Base-by-base conservation (phyloP, 2,797 vertebrate species). In the Coregonus sp. region DNA sequence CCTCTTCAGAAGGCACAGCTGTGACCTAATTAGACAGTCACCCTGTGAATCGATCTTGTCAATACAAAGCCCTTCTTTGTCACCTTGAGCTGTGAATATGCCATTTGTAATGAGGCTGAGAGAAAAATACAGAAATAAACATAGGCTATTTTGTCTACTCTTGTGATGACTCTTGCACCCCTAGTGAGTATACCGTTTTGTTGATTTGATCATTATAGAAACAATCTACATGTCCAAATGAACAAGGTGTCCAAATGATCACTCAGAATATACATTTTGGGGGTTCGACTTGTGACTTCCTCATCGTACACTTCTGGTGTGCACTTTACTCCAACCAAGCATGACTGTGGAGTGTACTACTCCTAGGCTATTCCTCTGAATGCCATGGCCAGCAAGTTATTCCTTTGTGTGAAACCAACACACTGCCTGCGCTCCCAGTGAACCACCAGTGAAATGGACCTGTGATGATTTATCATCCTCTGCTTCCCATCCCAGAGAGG, bases 41-140 rank as follows among this genome's bases (percentile, higher is more conserved):
- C 72, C 70, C 74, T 47, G 50, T 76, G 82, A 87, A 86, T 89
- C 81, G 71, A 86, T 86, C 87, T 77, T 75, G 65, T 73, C 74
- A 65, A 80, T 79, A 89, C 80, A 86, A 75, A 82, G 79, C 75
- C 82, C 11, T 77, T 82, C 76, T 88, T 86, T 86, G 78, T 81
- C 81, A 78, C 61, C 77, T 83, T 70, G 50, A 72, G 50, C 25
- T 52, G 70, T 40, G 74, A 75, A 80, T 66, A 77, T 73, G 80
- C 84, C 82, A 75, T 51, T 40, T 69, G n/a, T 65, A 69, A 74
- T 75, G 5, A 59, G 71, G 31, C 56, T n/a, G 56, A 5, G 56
- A 59, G 56, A 59, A 59, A 54, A 18, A 59, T 50, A n/a, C 20
- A 56, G 20, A 15, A 71, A 74, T 77, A 75, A 31, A 65, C n/a